These are phyloP conservation scores for Siniperca obscura DNA, from an alignment of 2,797 vertebrate genomes.

Conservation along the genomic window DNA sequence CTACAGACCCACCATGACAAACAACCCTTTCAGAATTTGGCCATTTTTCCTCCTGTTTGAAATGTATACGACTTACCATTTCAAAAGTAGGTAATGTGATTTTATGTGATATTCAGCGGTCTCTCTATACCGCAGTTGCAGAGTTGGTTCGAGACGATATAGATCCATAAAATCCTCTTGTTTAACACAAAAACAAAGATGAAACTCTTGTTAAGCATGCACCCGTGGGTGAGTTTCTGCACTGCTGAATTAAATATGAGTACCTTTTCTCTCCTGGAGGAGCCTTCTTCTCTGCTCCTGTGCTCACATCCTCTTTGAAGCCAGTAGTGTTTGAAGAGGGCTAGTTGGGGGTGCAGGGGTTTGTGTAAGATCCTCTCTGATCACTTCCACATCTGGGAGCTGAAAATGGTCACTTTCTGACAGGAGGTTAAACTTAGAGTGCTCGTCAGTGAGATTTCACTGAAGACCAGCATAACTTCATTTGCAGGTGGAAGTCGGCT, in stretches of 20 bases:
- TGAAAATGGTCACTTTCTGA: conserved; percentile 40
- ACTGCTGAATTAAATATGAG: conserved; percentile 72
- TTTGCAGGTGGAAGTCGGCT: conserved; percentile 22
- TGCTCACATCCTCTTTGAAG: conserved; percentile 52
- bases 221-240: conserved; percentile 58
- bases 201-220: conserved; percentile 58
- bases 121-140: not conserved
- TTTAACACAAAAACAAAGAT: conserved; percentile 62
- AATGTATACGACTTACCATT: conserved; percentile 29
- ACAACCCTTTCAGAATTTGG: conserved; percentile 3
- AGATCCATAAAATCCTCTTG: conserved; percentile 48
- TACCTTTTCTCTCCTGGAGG: conserved; percentile 39
- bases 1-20: not conserved
- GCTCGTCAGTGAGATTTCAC: not conserved
- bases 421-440: conserved; percentile 39
- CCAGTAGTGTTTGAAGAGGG: conserved; percentile 38
- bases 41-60: conserved; percentile 4
- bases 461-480: conserved; percentile 20
- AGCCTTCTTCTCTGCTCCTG: conserved; percentile 31
- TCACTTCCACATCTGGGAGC: conserved; percentile 49
- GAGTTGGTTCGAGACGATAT: conserved; percentile 8
- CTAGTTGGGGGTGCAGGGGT: conserved; percentile 10
- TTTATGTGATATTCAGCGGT: not conserved
- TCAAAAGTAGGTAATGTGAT: conserved; percentile 15
- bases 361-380: conserved; percentile 29